These are phyloP conservation scores for Tridacna crocea DNA, from an alignment of 2,888 invertebrate genomes.

Conservation along the genomic window DNA sequence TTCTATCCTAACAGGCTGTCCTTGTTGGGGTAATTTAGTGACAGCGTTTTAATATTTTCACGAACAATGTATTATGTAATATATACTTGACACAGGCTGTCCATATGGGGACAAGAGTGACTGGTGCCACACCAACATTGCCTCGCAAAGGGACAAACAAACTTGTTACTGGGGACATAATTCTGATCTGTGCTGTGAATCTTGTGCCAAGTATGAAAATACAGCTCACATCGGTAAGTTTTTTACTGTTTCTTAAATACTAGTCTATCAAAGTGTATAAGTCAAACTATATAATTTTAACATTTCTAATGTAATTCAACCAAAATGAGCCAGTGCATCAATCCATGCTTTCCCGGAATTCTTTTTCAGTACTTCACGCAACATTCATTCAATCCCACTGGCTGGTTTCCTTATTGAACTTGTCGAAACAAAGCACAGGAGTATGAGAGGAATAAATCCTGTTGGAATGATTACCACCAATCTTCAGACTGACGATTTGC, in stretches of 20 bases:
- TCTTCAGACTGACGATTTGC: too few relatives aligned
- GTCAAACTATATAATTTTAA: background rate
- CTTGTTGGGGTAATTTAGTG: too few relatives aligned
- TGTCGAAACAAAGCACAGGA: too few relatives aligned
- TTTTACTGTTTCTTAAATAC: too few relatives aligned
- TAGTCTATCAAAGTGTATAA: background rate
- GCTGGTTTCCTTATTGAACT: too few relatives aligned
- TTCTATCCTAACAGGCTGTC: too few relatives aligned
- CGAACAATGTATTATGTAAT: background rate
- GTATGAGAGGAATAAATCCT: too few relatives aligned
- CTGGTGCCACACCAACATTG: constrained; percentile 63
- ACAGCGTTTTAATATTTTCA: background rate
- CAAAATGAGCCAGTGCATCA: background rate
- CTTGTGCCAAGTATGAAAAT: constrained; percentile 60
- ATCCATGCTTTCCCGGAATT: too few relatives aligned
- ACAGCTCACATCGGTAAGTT: constrained; percentile 46
- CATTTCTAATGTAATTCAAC: background rate
- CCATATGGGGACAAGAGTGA: constrained; percentile 69
- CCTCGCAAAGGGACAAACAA: constrained; percentile 46
- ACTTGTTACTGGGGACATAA: constrained; percentile 64
- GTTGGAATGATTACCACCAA: too few relatives aligned
- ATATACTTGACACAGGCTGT: constrained; percentile 56
- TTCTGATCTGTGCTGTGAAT: constrained; percentile 64
- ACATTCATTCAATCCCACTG: too few relatives aligned
- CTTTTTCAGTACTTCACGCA: too few relatives aligned